Percentiles rank a stretch among this genome's conserved stretches.
These are phyloP conservation scores for Spermophilus dauricus DNA, from an alignment of 2,113 vertebrate species.

Conservation along the genomic window DNA sequence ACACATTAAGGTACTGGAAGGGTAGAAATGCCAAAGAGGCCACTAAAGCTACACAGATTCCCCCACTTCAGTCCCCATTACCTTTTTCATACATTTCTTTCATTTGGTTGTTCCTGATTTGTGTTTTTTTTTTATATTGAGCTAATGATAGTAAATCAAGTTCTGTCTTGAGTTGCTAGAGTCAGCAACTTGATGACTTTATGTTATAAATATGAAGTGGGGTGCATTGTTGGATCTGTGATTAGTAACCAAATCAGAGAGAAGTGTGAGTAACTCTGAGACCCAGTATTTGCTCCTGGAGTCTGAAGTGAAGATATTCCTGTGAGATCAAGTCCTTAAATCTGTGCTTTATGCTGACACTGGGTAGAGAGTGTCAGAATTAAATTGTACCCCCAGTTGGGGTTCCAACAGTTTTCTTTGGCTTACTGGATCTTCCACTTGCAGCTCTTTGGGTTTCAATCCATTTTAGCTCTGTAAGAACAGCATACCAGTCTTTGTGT, in stretches of 20 bases:
- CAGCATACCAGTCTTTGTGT: neutral
- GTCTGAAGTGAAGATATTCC: neutral
- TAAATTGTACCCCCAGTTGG: neutral
- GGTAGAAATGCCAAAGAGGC: accelerated
- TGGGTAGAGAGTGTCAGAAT: neutral
- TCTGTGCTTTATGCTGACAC: neutral
- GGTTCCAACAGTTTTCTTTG: neutral
- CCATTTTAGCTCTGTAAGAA: neutral
- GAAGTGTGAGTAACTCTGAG: too few relatives aligned
- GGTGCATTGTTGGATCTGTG: neutral
- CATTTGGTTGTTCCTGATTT: neutral
- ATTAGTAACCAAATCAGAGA: neutral
- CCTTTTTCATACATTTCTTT: too few relatives aligned
- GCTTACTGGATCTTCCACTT: neutral
- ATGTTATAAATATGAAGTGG: neutral
- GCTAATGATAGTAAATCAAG: neutral
- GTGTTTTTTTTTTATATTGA: neutral
- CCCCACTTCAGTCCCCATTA: accelerated
- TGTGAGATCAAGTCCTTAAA: neutral
- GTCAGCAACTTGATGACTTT: neutral
- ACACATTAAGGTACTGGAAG: neutral
- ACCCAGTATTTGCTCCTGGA: neutral
- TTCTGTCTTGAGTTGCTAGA: neutral
- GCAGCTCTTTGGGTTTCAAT: neutral
- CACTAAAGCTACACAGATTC: accelerated